Evolutionary conservation across 2,888 invertebrate species (phyloP).

Genomic region (Pyrochroa serraticornis): DNA sequence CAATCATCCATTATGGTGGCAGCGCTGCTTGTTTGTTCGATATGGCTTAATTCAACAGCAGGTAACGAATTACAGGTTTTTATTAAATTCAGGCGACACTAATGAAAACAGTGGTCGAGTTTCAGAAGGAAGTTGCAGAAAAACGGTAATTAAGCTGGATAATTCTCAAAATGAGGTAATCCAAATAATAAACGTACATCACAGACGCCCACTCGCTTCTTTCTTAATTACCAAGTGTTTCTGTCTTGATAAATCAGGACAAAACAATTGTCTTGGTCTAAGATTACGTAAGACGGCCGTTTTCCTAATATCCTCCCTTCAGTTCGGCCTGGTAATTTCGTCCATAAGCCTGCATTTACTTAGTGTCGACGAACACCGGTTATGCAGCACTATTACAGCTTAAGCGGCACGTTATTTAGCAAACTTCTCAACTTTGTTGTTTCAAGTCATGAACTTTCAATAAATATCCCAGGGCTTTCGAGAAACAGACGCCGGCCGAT

Average conservation of each 20-base stretch:
- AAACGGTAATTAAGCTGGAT: neutral
- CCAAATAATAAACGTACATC: slow-evolving; percentile 9
- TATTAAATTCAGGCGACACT: too few species aligned
- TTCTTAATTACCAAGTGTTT: slow-evolving; percentile 31
- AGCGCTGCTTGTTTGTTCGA: too few species aligned
- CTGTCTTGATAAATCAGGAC: slow-evolving; percentile 29
- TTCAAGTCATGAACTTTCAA: neutral
- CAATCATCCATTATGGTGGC: too few species aligned
- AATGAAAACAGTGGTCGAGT: too few species aligned
- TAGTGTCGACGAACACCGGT: slow-evolving; percentile 11
- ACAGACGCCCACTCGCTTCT: slow-evolving; percentile 20
- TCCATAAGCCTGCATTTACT: slow-evolving; percentile 23
- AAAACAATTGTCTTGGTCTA: slow-evolving; percentile 27
- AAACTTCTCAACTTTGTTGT: slow-evolving; percentile 2
- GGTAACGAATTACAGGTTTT: too few species aligned
- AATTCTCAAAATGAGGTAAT: slow-evolving; percentile 8
- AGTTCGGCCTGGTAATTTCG: slow-evolving; percentile 18
- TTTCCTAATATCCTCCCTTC: slow-evolving; percentile 17
- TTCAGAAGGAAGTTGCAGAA: neutral
- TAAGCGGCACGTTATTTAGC: neutral
- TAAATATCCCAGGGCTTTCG: too few species aligned
- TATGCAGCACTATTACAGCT: slow-evolving; percentile 12
- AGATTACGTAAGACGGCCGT: slow-evolving; percentile 24
- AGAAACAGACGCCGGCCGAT: too few species aligned
- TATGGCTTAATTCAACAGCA: too few species aligned